Evolutionary conservation across 2,888 invertebrate species (phyloP).

Genomic region (Acanthoscelides obtectus): DNA sequence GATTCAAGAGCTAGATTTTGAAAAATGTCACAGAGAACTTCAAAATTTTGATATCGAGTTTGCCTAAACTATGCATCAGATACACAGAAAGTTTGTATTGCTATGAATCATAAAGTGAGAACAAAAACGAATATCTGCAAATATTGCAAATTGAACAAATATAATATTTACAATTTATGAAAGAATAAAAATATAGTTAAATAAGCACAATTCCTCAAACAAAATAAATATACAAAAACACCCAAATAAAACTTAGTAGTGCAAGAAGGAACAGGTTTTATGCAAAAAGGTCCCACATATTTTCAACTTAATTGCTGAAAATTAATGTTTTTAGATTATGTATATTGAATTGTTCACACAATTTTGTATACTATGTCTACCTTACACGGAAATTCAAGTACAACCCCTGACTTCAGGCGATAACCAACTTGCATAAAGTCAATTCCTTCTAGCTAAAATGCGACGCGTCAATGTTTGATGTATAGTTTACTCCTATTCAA

Average conservation of each 20-base stretch:
- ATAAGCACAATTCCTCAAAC: no score
- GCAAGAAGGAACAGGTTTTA: not conserved
- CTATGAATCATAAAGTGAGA: not conserved
- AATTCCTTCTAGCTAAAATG: not conserved
- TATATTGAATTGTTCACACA: no score
- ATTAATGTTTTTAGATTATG: no score
- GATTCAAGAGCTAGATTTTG: not conserved
- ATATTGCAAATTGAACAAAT: not conserved
- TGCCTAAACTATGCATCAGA: not conserved
- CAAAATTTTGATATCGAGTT: not conserved
- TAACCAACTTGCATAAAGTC: not conserved
- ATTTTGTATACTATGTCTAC: no score
- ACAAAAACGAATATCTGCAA: not conserved
- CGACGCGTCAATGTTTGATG: not conserved
- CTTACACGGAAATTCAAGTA: no score
- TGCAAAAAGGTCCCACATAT: not conserved
- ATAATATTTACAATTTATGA: no score
- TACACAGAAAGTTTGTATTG: not conserved
- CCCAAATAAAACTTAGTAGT: not conserved
- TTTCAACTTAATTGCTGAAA: no score
- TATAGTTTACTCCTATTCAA: not conserved
- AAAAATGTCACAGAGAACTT: not conserved
- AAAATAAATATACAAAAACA: not conserved
- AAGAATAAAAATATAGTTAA: no score
- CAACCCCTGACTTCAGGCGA: no score